Evolutionary conservation across 2,888 invertebrate species (phyloP).

Genomic region (Diarsia brunnea): DNA sequence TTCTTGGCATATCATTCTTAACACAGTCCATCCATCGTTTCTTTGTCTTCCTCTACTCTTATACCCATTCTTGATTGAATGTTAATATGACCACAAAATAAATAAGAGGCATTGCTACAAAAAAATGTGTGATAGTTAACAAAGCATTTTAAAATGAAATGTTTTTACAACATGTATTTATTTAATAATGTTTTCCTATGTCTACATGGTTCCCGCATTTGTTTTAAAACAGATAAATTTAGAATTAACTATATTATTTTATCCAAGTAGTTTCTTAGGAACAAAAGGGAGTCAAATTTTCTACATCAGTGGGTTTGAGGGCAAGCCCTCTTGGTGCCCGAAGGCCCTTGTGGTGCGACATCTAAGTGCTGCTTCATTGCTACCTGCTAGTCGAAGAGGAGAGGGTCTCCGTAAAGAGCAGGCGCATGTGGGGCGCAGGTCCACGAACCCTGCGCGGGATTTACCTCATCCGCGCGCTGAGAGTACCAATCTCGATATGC

Average conservation of each 20-base stretch:
- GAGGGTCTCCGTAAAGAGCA: neutral
- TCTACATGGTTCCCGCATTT: neutral
- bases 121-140: too few species aligned
- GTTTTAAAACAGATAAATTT: too few species aligned
- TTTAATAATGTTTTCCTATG: too few species aligned
- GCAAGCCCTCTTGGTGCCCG: conserved; percentile 60
- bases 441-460: neutral
- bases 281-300: conserved; percentile 78
- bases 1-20: too few species aligned
- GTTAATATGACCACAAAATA: neutral
- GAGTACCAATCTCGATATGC: neutral
- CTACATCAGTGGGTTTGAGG: conserved; percentile 80
- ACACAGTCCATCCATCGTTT: too few species aligned
- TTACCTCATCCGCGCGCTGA: conserved; percentile 7
- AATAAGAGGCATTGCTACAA: neutral
- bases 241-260: too few species aligned
- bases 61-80: neutral
- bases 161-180: neutral
- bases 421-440: conserved; percentile 8
- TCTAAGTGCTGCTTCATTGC: conserved; percentile 27
- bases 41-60: too few species aligned
- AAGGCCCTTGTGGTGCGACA: conserved; percentile 56
- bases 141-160: too few species aligned
- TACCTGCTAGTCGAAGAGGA: neutral
- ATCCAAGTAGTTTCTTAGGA: neutral